A percentile compares a stretch with the other conserved stretches of the same genome.
These are phyloP conservation scores for Calliphora vomitoria DNA, from an alignment of 2,888 invertebrate species.

Conservation along the genomic window DNA sequence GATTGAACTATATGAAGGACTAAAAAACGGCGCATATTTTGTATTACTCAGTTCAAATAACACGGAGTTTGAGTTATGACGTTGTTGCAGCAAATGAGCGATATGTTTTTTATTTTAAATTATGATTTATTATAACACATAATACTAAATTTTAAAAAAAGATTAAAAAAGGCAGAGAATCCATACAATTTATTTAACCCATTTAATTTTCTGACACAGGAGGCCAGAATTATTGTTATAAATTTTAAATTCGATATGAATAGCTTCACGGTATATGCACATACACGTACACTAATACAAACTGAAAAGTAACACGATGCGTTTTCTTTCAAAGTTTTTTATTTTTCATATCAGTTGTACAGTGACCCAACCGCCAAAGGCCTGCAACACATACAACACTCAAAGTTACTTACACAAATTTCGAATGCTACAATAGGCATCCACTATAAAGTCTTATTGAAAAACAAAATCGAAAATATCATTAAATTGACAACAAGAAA, in stretches of 20 bases:
- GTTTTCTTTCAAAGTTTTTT: neutral
- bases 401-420: neutral
- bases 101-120: no score
- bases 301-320: neutral
- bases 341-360: constrained; percentile 24
- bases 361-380: constrained; percentile 12
- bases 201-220: neutral
- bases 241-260: constrained; percentile 21
- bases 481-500: constrained; percentile 4
- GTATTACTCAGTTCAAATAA: no score
- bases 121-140: neutral
- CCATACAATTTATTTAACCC: constrained; percentile 39
- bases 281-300: neutral
- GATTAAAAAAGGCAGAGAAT: neutral
- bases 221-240: neutral
- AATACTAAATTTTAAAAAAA: neutral
- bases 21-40: no score
- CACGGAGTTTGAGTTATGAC: no score
- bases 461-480: neutral
- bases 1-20: no score
- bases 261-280: neutral
- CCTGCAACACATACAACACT: neutral
- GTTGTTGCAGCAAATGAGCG: no score
- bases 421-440: neutral
- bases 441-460: neutral